Base-by-base conservation (phyloP, 1,140 invertebrate species). In the Doryteuthis pealeii region DNA sequence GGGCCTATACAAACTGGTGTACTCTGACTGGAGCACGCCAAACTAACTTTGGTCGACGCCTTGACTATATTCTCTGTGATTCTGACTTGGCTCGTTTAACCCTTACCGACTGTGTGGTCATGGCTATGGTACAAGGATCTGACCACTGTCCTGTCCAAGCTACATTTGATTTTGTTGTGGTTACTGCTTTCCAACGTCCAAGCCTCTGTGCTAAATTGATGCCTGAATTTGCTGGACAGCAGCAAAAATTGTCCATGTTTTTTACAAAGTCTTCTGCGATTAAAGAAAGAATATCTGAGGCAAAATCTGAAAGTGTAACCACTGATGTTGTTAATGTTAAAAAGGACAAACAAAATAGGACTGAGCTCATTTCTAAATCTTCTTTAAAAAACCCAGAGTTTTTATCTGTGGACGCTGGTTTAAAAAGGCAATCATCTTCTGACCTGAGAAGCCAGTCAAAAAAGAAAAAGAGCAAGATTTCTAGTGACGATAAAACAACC, bases 71-170 rank as follows among this genome's bases (percentile, higher is more conserved):
- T 43, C 74, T 91, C 6, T 79, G 85, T 28, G 87, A 90, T 79
- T 73, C 76, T 43, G 74, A 83, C 26, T 78, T 91, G 3, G 65
- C 84, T 2, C 68, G 71, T 6, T 70, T 67, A 33, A 81, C 82
- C 71, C 76, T 91, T 12, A 72, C 68, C 12, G 82, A 86, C 35
- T 89, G 88, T 75, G 72, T 80, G 22, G 86, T 91, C 43, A 79
- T 89, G 73, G 69, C 84, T 28, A 88, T 91, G n/a, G 80, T 91
- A 31, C 78, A 88, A 73, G 91, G 91, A 1, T 91, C 90, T 54
- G 91, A 91, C 81, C 91, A 91, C 76, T 91, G 91, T 81, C 91
- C 91, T 1, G 88, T 91, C 14, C 80, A 81, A 40, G 84, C 85
- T 15, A 77, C 80, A 12, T 85, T 91, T 18, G 77, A 84, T 26